These are phyloP conservation scores for Puntigrus tetrazona DNA, from an alignment of 2,113 vertebrate genomes.

Conservation along the genomic window DNA sequence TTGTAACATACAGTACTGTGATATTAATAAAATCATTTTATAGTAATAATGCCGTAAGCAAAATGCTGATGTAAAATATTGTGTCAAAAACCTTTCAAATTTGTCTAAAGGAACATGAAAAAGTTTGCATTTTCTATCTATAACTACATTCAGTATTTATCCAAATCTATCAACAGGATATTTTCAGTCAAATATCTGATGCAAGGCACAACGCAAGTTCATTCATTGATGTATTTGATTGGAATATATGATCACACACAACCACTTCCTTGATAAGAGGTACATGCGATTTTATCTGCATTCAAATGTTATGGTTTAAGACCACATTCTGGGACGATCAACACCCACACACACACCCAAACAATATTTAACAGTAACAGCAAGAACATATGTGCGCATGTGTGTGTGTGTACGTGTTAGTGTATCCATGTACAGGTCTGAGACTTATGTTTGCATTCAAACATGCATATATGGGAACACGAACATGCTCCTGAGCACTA, in stretches of 20 bases:
- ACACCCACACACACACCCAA: not conserved
- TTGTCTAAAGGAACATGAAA: not conserved
- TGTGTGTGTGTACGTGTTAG: too few species aligned
- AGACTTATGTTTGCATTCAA: too few species aligned
- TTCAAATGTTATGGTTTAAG: not conserved
- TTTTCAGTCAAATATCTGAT: not conserved
- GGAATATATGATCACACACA: not conserved
- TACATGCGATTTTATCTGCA: slow-evolving; percentile 13
- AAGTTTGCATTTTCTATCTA: not conserved
- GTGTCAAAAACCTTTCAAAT: not conserved
- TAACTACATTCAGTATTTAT: not conserved
- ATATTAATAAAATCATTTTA: not conserved
- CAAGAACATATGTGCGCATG: too few species aligned
- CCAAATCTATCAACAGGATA: not conserved
- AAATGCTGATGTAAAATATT: not conserved
- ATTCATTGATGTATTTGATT: not conserved
- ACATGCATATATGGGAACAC: too few species aligned
- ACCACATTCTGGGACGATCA: not conserved
- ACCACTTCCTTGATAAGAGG: not conserved
- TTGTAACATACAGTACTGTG: not conserved
- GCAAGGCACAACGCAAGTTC: not conserved
- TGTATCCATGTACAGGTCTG: too few species aligned
- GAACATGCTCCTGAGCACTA: too few species aligned
- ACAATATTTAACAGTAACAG: not conserved
- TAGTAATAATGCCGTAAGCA: not conserved